Percentiles rank a stretch among this genome's conserved stretches.
These are phyloP conservation scores for Phalacrocorax brasilianus DNA, from an alignment of 2,113 vertebrate species.

Conservation along the genomic window DNA sequence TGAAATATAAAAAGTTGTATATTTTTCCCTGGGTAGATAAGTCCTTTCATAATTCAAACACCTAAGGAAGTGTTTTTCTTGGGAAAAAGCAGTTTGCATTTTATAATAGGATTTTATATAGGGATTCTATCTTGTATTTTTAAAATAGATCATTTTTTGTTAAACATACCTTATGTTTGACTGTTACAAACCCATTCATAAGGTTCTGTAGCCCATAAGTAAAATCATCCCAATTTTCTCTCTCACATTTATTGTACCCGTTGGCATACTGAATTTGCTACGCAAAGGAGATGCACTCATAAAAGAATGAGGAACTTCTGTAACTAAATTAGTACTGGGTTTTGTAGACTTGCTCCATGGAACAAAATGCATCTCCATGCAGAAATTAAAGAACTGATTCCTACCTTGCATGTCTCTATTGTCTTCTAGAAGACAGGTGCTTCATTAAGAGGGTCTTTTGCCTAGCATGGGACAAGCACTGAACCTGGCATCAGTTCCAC, in stretches of 20 bases:
- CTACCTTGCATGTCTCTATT: background rate
- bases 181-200: background rate
- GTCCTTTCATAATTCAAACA: background rate
- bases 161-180: background rate
- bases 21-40: background rate
- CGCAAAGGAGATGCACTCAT: background rate
- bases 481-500: background rate
- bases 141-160: background rate
- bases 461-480: background rate
- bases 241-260: fast-evolving
- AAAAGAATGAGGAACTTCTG: background rate
- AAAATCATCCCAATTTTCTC: background rate
- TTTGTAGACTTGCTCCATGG: background rate
- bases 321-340: background rate
- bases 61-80: background rate
- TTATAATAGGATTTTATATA: background rate
- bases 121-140: background rate
- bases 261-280: background rate
- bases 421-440: background rate
- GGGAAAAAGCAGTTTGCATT: background rate
- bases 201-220: background rate
- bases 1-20: background rate
- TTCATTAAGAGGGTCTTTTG: background rate
- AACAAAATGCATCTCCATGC: background rate
- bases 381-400: background rate